phyloP scores from a whole-genome alignment of 1,140 invertebrate species.

The Ostrea denselamellosa region DNA sequence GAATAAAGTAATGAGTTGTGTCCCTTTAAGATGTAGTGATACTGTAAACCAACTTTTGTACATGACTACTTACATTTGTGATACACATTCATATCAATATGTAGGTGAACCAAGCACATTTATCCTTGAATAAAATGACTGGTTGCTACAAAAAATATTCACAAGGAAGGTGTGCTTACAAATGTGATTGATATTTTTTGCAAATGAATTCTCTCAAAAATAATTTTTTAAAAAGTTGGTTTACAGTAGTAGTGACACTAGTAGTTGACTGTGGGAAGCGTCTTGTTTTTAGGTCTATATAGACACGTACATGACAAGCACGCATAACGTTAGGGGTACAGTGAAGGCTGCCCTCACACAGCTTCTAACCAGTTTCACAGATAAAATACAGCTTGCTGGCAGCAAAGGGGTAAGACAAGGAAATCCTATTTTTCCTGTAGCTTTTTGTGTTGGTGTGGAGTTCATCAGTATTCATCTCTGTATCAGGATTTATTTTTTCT shows the following conservation, averaged over 20 bases:
- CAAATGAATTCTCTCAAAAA: too few relatives aligned
- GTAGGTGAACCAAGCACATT: too few relatives aligned
- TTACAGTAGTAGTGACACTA: background rate
- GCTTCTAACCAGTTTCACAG: conserved; percentile 72
- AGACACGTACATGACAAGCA: conserved; percentile 71
- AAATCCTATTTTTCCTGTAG: conserved; percentile 23
- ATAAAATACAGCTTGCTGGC: conserved; percentile 67
- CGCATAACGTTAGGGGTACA: conserved; percentile 70
- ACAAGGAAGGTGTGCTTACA: too few relatives aligned
- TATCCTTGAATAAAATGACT: too few relatives aligned
- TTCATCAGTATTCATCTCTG: background rate
- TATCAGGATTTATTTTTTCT: too few relatives aligned
- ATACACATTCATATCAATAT: too few relatives aligned
- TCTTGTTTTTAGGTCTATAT: conserved; percentile 73
- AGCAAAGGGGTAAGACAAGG: conserved; percentile 66
- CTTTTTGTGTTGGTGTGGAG: conserved; percentile 40
- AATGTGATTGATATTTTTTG: too few relatives aligned
- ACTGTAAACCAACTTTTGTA: too few relatives aligned
- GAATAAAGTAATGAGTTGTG: too few relatives aligned
- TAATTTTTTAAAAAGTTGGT: background rate
- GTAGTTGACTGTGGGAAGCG: background rate
- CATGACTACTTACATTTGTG: too few relatives aligned
- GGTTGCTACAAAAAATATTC: too few relatives aligned
- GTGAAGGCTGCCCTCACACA: conserved; percentile 75
- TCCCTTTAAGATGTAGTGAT: too few relatives aligned